These are phyloP conservation scores for Potamilus streckersoni DNA, from an alignment of 1,140 invertebrate species.

Conservation along the genomic window DNA sequence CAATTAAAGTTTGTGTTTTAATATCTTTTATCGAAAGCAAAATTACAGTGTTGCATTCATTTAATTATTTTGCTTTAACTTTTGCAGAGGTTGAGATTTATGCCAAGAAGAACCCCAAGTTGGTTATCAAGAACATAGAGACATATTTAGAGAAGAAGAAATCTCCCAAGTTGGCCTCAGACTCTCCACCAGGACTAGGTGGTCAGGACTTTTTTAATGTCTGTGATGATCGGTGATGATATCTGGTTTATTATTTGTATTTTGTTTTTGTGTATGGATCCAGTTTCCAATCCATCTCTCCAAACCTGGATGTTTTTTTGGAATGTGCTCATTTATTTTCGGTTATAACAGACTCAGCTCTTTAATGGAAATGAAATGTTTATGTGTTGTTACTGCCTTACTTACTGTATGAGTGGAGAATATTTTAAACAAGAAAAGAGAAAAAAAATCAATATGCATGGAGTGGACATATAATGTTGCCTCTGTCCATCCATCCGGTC, in stretches of 20 bases:
- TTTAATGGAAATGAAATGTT: no score
- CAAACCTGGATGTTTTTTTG: no score
- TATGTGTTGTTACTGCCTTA: no score
- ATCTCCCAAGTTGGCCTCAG: conserved; percentile 19
- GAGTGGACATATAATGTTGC: no score
- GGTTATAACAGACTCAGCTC: no score
- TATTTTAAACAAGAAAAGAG: no score
- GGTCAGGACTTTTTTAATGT: conserved; percentile 41
- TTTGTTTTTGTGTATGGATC: not conserved
- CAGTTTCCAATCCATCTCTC: not conserved
- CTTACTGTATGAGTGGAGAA: no score
- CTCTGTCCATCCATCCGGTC: no score
- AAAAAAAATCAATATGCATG: no score
- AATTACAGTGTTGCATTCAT: not conserved
- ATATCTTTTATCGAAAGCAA: no score
- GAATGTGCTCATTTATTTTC: no score
- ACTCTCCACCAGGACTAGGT: conserved; percentile 27
- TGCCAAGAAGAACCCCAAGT: conserved; percentile 37
- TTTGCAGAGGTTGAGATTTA: conserved; percentile 37
- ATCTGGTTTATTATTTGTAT: not conserved
- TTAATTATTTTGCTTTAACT: not conserved
- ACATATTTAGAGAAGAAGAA: conserved; percentile 37
- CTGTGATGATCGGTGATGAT: conserved; percentile 27
- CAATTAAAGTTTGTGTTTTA: no score
- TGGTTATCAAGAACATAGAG: conserved; percentile 36